Conservation (phyloP, 2,797 vertebrate genomes). For the Tokudaia tokunoshimensis region DNA sequence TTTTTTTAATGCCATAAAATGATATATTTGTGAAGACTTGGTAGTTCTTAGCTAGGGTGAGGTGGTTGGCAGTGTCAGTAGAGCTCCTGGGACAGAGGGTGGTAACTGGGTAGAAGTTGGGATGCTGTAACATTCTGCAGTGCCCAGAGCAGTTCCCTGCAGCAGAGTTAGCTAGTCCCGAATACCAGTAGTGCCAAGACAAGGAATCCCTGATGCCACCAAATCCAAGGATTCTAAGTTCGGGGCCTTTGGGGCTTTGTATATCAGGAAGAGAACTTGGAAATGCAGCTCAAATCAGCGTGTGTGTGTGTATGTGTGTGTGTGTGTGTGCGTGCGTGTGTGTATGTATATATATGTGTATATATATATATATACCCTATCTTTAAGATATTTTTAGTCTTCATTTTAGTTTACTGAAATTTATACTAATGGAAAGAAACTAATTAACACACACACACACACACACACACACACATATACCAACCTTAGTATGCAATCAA, state of each 20-base stretch:
- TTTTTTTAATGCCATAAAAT: background rate
- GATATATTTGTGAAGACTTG: background rate
- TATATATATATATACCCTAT: background rate
- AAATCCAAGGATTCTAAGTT: conserved; percentile 27
- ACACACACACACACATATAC: background rate
- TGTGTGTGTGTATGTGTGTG: too few species aligned
- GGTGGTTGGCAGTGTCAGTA: background rate
- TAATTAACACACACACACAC: background rate
- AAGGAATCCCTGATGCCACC: background rate
- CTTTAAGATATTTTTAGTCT: conserved; percentile 33
- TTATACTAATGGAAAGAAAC: conserved; percentile 35
- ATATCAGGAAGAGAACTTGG: background rate
- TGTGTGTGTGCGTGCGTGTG: too few species aligned
- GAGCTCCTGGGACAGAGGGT: background rate
- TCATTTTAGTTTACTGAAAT: conserved; percentile 62
- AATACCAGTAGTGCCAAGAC: background rate
- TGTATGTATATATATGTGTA: too few species aligned
- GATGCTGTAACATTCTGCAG: background rate
- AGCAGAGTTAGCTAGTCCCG: background rate
- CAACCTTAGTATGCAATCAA: background rate
- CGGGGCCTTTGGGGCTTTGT: conserved; percentile 14
- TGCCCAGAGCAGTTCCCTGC: background rate
- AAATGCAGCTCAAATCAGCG: background rate
- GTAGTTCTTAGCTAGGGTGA: background rate
- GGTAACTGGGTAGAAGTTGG: background rate